Percentiles rank a stretch among this genome's conserved stretches.
These are phyloP conservation scores for Oreochromis spilurus DNA, from an alignment of 2,113 vertebrate genomes.

Conservation along the genomic window DNA sequence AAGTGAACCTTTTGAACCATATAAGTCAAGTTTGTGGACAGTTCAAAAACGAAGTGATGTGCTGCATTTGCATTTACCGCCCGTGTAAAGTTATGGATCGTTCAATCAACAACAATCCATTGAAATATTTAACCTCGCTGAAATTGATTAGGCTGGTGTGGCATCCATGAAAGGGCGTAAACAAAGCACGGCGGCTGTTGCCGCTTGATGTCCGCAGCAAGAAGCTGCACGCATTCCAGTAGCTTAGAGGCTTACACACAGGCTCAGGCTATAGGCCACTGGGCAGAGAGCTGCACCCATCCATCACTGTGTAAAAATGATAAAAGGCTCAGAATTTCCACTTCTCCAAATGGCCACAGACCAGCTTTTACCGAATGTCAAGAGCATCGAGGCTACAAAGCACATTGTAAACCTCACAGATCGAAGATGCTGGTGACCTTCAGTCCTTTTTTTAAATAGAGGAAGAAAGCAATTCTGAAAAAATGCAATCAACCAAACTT, in stretches of 20 bases:
- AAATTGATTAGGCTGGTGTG: slow-evolving; percentile 54
- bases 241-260: slow-evolving; percentile 57
- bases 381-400: not conserved
- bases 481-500: not conserved
- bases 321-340: slow-evolving; percentile 40
- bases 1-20: not conserved
- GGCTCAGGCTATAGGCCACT: slow-evolving; percentile 55
- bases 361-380: not conserved
- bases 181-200: slow-evolving; percentile 41
- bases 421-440: not conserved
- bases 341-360: slow-evolving; percentile 20
- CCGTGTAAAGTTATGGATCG: not conserved
- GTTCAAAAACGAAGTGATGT: not conserved
- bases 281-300: slow-evolving; percentile 54
- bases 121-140: slow-evolving; percentile 24
- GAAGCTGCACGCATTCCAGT: slow-evolving; percentile 63
- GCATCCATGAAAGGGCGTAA: slow-evolving; percentile 49
- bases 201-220: slow-evolving; percentile 49
- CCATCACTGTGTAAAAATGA: slow-evolving; percentile 62
- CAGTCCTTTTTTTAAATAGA: not conserved
- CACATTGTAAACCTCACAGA: not conserved
- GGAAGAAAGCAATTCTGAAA: not conserved
- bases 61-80: not conserved
- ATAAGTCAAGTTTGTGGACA: not conserved
- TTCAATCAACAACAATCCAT: slow-evolving; percentile 9